phyloP scores from a whole-genome alignment of 2,797 vertebrate genomes.

The Cyprinella venusta region DNA sequence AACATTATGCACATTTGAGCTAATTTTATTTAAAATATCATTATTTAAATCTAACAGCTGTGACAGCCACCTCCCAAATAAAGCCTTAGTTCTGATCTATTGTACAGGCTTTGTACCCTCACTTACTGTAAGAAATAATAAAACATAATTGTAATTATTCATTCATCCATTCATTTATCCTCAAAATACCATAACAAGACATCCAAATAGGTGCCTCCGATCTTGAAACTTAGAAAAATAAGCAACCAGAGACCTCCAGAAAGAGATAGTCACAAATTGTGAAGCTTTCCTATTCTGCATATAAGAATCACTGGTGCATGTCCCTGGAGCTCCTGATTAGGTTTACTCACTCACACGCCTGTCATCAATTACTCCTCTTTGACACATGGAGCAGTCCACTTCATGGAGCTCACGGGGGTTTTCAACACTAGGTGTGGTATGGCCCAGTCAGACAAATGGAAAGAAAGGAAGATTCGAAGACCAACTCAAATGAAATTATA shows the following conservation, averaged over 20 bases:
- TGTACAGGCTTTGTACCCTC: neutral
- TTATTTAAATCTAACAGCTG: neutral
- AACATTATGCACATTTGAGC: neutral
- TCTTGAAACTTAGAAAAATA: conserved; percentile 16
- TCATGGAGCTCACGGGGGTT: neutral
- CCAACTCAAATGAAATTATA: neutral
- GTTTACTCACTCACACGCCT: conserved; percentile 55
- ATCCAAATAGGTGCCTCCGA: neutral
- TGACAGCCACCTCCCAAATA: neutral
- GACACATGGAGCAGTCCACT: conserved; percentile 46
- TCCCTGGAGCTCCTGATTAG: conserved; percentile 54
- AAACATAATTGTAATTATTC: neutral
- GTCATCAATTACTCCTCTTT: conserved; percentile 58
- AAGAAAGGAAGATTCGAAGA: neutral
- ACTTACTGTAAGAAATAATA: neutral
- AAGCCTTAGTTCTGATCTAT: neutral
- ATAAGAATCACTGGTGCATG: conserved; percentile 56
- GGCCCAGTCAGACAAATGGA: neutral
- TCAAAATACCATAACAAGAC: neutral
- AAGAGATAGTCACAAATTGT: conserved; percentile 28
- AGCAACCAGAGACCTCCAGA: conserved; percentile 5
- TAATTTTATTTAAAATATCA: neutral
- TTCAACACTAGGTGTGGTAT: neutral
- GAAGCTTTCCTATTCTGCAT: conserved; percentile 54
- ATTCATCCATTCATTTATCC: neutral